Base-by-base conservation (phyloP, 2,113 vertebrate species). In the Myiagra hebetior region DNA sequence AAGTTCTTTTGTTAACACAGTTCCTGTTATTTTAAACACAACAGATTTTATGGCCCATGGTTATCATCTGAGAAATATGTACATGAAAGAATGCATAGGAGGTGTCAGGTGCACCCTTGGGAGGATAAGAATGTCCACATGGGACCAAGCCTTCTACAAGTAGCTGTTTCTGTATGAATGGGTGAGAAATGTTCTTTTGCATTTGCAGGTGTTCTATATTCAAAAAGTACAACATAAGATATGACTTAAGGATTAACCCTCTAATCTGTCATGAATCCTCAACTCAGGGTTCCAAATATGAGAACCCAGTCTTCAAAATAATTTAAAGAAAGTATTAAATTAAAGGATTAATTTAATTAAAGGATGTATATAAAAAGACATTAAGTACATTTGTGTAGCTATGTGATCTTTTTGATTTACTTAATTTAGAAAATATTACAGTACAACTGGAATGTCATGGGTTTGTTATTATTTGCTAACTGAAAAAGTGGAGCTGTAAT, bases 21-120 rank as follows among this genome's bases (percentile, higher is more conserved):
- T 97, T 97, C 96, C 95, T 97, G 93, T 84, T 96, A 91, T 97
- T 97, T 95, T 84, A 80, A 94, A 90, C 90, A 90, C 46, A 87
- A 86, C 75, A 80, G 82, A 88, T 88, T 90, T 80, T 47, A 67
- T 44, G 63, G 70, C 30, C 35, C n/a, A 27, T 14, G 41, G 50
- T 70, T 87, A 95, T 91, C 81, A 94, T 90, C 67, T 88, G 91
- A 90, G 91, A 95, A 96, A 91, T 87, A 90, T 8, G 57, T 46
- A 41, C 87, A 46, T 16, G 64, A 83, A 87, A 96, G 91, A 95
- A 95, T 95, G 85, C 63, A 83, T 21, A 91, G 85, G 72, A 95
- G 95, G 47, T 90, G 63, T 93, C 87, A 94, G 81, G 62, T 83
- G 46, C 35, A 77, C 87, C 78, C 82, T n/a, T 42, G 46, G 78